Evolutionary conservation across 2,888 invertebrate genomes (phyloP).

Genomic region (Monopis laevigella): DNA sequence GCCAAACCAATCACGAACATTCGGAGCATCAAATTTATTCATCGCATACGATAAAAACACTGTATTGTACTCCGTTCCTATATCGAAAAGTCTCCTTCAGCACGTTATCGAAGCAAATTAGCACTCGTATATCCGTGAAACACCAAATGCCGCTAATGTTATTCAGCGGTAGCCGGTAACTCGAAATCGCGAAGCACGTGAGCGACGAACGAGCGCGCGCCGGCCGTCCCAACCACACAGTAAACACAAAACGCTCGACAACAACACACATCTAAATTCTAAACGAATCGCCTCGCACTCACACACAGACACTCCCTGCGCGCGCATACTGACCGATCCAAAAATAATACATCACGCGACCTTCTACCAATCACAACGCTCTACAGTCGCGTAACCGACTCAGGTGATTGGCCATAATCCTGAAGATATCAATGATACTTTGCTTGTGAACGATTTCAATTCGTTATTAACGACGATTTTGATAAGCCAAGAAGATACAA

Average conservation of each 20-base stretch:
- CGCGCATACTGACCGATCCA: conserved; percentile 43
- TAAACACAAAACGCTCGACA: conserved; percentile 60
- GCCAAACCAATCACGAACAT: conserved; percentile 58
- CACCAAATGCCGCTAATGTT: conserved; percentile 46
- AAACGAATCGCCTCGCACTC: conserved; percentile 23
- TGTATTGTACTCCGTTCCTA: conserved; percentile 34
- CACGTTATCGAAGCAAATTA: conserved; percentile 39
- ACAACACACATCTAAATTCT: conserved; percentile 27
- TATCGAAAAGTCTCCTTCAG: conserved; percentile 3
- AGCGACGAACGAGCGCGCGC: conserved; percentile 74
- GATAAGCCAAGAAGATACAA: conserved; percentile 5
- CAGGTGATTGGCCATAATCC: conserved; percentile 39
- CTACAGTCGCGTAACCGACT: conserved; percentile 39
- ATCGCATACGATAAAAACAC: conserved; percentile 53
- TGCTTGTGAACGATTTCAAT: conserved; percentile 30
- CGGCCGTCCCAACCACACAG: conserved; percentile 45
- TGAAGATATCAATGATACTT: conserved; percentile 33
- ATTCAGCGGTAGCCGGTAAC: conserved; percentile 50
- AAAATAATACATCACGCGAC: conserved; percentile 57
- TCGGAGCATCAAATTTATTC: conserved; percentile 65
- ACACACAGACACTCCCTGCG: conserved; percentile 35
- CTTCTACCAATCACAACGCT: conserved; percentile 36
- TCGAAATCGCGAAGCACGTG: conserved; percentile 37
- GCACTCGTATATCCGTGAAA: conserved; percentile 51
- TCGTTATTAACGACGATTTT: conserved; percentile 12